Base-by-base conservation (phyloP, 2,888 invertebrate genomes). In the Drosophila picticornis region DNA sequence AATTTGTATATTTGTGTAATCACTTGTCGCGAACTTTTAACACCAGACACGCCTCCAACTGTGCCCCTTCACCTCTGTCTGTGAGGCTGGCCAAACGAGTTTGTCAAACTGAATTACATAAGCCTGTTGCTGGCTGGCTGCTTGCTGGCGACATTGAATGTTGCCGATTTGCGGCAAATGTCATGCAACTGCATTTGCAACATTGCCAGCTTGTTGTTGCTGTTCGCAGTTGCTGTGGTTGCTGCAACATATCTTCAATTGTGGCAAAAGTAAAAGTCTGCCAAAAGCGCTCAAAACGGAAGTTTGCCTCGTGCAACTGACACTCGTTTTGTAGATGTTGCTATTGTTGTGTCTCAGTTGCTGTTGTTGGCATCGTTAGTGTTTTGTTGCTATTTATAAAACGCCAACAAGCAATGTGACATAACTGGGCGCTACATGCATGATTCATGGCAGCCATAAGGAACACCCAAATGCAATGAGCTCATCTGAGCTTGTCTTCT, bases 181-280 rank as follows among this genome's bases (percentile, higher is more conserved):
- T 75, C 88, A 85, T 85, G 85, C 79, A 61, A 81, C 77, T 83
- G 74, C 80, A 75, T 68, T 76, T 77, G 77, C 83, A 74, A 59
- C 69, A 64, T 60, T 69, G 43, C 73, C 29, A 22, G 40, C 32
- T 36, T 58, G 60, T 57, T 46, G 43, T 46, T 56, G 38, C 27
- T 62, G 55, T 60, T 60, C 27, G 46, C 48, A 53, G 56, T 52
- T 56, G 56, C 36, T 31, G 53, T 60, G 27, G 65, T 52, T 46
- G 43, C 59, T 66, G 71, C 59, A 34, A 62, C 66, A 67, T 77
- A 67, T 74, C 71, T 76, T 75, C 81, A 84, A 75, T 51, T 74
- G 67, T 62, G 56, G 67, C 74, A 83, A 85, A 85, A 86, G 85
- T 86, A 86, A 86, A 86, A 86, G 85, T 86, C 74, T 51, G 57